A percentile compares a stretch with the other conserved stretches of the same genome.
phyloP scores from a whole-genome alignment of 2,888 invertebrate species.

The Melitaea athalia region DNA sequence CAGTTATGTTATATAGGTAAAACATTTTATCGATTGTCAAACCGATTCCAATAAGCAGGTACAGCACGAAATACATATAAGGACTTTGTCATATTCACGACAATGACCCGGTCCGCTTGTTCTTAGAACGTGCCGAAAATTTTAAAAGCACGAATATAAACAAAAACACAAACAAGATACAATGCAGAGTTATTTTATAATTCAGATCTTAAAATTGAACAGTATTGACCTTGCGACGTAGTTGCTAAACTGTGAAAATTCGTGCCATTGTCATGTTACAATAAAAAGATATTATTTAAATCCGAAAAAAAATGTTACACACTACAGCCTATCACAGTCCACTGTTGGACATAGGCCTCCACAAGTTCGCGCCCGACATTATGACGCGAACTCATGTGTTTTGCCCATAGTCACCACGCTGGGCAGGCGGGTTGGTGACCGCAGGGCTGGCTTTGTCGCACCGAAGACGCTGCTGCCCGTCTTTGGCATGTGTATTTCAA shows the following conservation, averaged over 20 bases:
- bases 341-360: too few species aligned
- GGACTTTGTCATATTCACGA: slow-evolving; percentile 12
- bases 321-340: too few species aligned
- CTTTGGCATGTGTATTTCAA: too few species aligned
- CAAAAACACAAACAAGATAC: not conserved
- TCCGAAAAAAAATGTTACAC: not conserved
- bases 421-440: too few species aligned
- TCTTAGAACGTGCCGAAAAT: slow-evolving; percentile 16
- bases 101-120: slow-evolving; percentile 10
- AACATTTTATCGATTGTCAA: slow-evolving; percentile 43
- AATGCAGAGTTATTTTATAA: not conserved
- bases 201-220: slow-evolving; percentile 13
- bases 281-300: slow-evolving; percentile 6
- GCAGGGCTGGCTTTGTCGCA: too few species aligned
- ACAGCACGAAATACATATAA: slow-evolving; percentile 2
- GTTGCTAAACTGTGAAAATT: slow-evolving; percentile 51
- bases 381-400: too few species aligned
- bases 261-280: slow-evolving; percentile 56
- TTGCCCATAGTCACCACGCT: too few species aligned
- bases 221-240: slow-evolving; percentile 57
- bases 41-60: not conserved
- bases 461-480: too few species aligned
- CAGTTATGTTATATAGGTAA: not conserved
- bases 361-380: too few species aligned
- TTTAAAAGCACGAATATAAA: slow-evolving; percentile 6